Percentiles rank a stretch among this genome's conserved stretches.
phyloP scores from a whole-genome alignment of 1,140 invertebrate genomes.

The Sipha flava region DNA sequence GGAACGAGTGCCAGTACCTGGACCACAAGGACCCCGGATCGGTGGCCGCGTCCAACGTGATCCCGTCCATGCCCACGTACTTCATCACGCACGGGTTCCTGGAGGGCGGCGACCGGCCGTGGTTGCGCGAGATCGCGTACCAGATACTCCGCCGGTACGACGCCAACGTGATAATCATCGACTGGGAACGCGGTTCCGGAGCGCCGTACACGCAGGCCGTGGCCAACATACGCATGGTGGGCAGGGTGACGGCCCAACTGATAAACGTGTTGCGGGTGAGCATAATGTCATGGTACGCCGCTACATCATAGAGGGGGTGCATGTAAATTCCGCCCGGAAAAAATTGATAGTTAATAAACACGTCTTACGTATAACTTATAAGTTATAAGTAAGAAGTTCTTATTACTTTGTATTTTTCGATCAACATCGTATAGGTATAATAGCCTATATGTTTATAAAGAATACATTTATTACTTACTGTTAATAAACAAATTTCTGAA shows the following conservation, averaged over 20 bases:
- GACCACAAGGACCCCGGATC: slow-evolving; percentile 55
- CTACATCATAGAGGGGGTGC: no score
- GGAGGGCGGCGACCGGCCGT: slow-evolving; percentile 67
- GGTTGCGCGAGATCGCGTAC: slow-evolving; percentile 47
- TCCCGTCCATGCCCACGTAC: slow-evolving; percentile 55
- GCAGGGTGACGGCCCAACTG: slow-evolving; percentile 69
- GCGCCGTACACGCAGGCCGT: slow-evolving; percentile 85
- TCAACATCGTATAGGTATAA: no score
- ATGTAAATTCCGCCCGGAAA: no score
- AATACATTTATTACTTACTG: no score
- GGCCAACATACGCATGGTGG: slow-evolving; percentile 79
- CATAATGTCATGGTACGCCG: no score
- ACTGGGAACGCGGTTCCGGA: slow-evolving; percentile 74
- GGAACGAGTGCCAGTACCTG: slow-evolving; percentile 50
- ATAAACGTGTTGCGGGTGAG: slow-evolving; percentile 48
- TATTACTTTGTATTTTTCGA: no score
- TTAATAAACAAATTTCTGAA: no score
- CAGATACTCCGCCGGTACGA: slow-evolving; percentile 54
- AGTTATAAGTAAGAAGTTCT: no score
- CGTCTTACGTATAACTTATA: no score
- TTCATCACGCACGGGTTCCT: slow-evolving; percentile 78
- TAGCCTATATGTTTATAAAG: no score
- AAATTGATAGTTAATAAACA: no score
- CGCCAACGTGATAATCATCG: slow-evolving; percentile 67
- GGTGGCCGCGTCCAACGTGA: slow-evolving; percentile 52